A percentile compares a stretch with the other conserved stretches of the same genome.
Conservation (phyloP, 2,888 invertebrate species). For the Byasa hedistus region DNA sequence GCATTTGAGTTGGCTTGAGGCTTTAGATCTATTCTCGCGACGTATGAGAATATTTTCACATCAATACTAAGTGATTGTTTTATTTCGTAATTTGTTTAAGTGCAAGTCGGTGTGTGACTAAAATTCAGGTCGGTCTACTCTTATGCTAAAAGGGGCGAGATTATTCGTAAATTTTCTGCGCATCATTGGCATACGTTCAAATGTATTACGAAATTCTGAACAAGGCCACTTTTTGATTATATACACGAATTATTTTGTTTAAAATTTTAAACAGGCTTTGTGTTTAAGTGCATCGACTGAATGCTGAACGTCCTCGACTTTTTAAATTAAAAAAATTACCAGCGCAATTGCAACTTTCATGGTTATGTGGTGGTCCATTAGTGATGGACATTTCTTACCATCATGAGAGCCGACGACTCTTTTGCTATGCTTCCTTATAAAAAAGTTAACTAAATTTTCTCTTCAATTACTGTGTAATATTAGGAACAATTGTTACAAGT, state of each 20-base stretch:
- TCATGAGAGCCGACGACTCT: too few species aligned
- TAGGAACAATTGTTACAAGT: too few species aligned
- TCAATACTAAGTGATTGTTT: neutral
- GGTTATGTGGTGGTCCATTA: too few species aligned
- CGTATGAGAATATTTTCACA: neutral
- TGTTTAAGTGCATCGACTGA: too few species aligned
- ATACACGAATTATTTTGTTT: neutral
- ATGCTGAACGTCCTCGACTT: too few species aligned
- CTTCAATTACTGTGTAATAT: too few species aligned
- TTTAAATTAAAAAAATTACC: too few species aligned
- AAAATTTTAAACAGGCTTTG: neutral
- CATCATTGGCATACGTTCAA: conserved; percentile 41
- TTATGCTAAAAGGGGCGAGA: conserved; percentile 39
- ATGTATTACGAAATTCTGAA: conserved; percentile 5
- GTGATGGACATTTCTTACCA: too few species aligned
- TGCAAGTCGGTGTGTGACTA: too few species aligned
- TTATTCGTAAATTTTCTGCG: conserved; percentile 35
- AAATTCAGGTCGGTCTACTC: conserved; percentile 28
- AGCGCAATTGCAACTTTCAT: too few species aligned
- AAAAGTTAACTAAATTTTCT: too few species aligned
- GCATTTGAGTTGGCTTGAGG: neutral
- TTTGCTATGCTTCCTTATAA: too few species aligned
- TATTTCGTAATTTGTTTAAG: neutral
- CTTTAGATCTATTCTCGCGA: neutral
- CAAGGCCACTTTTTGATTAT: neutral